phyloP scores from a whole-genome alignment of 2,888 invertebrate species.

The Noctua janthe region DNA sequence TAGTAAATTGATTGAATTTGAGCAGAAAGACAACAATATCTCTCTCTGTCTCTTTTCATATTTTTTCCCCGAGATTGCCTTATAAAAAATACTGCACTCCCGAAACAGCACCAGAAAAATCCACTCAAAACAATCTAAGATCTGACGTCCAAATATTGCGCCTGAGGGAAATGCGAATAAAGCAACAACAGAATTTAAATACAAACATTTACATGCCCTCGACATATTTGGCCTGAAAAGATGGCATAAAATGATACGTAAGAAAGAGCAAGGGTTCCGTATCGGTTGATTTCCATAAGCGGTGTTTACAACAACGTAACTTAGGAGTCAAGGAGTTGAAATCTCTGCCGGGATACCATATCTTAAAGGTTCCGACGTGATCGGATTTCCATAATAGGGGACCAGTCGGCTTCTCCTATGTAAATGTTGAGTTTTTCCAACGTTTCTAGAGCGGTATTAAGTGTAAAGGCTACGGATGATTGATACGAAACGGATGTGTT shows the following conservation, averaged over 20 bases:
- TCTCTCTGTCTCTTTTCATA: neutral
- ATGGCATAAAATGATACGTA: constrained; percentile 72
- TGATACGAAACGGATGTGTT: constrained; percentile 81
- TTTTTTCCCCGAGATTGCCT: neutral
- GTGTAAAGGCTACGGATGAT: constrained; percentile 80
- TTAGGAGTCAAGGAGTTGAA: constrained; percentile 79
- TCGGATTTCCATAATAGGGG: constrained; percentile 85
- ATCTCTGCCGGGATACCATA: constrained; percentile 82
- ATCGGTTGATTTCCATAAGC: constrained; percentile 79
- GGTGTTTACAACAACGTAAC: constrained; percentile 80
- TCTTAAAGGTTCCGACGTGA: constrained; percentile 82
- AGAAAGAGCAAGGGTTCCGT: constrained; percentile 66
- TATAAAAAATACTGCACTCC: constrained; percentile 24
- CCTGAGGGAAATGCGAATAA: constrained; percentile 61
- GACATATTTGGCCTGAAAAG: constrained; percentile 72
- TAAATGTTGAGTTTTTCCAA: constrained; percentile 79
- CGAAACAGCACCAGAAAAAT: constrained; percentile 26
- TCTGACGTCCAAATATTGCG: constrained; percentile 54
- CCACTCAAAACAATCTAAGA: constrained; percentile 50
- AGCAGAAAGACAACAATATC: neutral
- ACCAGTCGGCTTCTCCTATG: constrained; percentile 75
- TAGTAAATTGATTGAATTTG: neutral
- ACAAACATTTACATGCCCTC: constrained; percentile 68
- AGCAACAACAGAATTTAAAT: constrained; percentile 65
- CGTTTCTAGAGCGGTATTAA: constrained; percentile 75